Percentiles rank a stretch among this genome's conserved stretches.
Conservation (phyloP, 2,797 vertebrate genomes). For the Ispidina lecontei region DNA sequence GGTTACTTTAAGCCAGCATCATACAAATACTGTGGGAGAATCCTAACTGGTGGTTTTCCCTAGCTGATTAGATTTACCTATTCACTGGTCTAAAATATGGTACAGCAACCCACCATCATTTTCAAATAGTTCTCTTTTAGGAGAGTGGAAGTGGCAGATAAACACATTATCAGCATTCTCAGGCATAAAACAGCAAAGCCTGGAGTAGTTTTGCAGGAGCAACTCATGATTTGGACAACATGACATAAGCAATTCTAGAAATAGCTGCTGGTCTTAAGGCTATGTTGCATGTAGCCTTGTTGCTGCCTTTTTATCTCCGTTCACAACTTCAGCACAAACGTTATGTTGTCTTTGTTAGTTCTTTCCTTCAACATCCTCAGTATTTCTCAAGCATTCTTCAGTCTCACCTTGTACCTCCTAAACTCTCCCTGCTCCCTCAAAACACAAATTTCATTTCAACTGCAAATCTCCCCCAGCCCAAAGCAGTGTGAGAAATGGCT, state of each 20-base stretch:
- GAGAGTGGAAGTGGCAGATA: slow-evolving; percentile 32
- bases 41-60: not conserved
- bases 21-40: slow-evolving; percentile 24
- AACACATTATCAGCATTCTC: slow-evolving; percentile 53
- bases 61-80: not conserved
- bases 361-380: slow-evolving; percentile 9
- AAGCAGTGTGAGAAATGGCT: slow-evolving; percentile 22
- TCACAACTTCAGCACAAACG: not conserved
- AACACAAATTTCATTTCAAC: not conserved
- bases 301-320: slow-evolving; percentile 6
- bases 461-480: not conserved
- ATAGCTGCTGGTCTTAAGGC: slow-evolving; percentile 57
- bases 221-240: not conserved
- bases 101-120: not conserved
- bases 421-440: not conserved
- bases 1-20: not conserved
- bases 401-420: not conserved
- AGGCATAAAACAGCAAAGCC: slow-evolving; percentile 36
- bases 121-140: slow-evolving; percentile 24
- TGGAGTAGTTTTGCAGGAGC: slow-evolving; percentile 54
- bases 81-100: not conserved
- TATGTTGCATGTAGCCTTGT: not conserved
- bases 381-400: not conserved
- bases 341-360: not conserved
- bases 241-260: slow-evolving; percentile 56